A percentile compares a stretch with the other conserved stretches of the same genome.
Evolutionary conservation across 2,797 vertebrate genomes (phyloP).

Genomic region (Cossypha dichroa): DNA sequence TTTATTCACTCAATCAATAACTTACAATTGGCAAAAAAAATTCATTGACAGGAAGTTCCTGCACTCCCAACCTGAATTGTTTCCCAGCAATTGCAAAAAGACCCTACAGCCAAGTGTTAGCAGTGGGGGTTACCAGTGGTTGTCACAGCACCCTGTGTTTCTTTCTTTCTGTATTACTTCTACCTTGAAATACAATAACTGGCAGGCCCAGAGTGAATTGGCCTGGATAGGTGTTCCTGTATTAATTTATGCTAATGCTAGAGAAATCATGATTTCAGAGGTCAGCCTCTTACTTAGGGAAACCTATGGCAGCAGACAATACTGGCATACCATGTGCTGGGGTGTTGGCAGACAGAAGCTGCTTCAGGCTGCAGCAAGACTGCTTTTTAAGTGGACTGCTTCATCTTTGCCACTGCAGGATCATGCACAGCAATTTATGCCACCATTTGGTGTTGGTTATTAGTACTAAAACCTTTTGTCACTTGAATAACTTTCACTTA

Average conservation of each 20-base stretch:
- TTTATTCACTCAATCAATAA: background rate
- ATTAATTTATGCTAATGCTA: background rate
- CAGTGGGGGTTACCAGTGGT: accelerated
- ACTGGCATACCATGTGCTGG: background rate
- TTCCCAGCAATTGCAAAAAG: background rate
- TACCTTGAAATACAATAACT: background rate
- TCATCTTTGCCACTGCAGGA: background rate
- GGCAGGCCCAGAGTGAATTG: background rate
- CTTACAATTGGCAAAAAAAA: background rate
- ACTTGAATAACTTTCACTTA: background rate
- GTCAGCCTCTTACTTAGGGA: background rate
- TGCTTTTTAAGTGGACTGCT: background rate
- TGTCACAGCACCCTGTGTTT: background rate
- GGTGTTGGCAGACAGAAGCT: background rate
- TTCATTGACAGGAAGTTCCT: background rate
- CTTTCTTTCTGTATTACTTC: background rate
- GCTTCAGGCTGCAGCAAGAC: background rate
- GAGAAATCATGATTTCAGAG: background rate
- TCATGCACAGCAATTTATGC: background rate
- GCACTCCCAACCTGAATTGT: background rate
- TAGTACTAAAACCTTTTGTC: background rate
- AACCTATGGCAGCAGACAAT: background rate
- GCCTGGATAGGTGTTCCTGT: background rate
- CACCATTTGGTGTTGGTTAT: background rate
- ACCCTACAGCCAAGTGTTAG: background rate